A percentile compares a stretch with the other conserved stretches of the same genome.
These are phyloP conservation scores for Diplolepis rosae DNA, from an alignment of 2,888 invertebrate genomes.

Conservation along the genomic window DNA sequence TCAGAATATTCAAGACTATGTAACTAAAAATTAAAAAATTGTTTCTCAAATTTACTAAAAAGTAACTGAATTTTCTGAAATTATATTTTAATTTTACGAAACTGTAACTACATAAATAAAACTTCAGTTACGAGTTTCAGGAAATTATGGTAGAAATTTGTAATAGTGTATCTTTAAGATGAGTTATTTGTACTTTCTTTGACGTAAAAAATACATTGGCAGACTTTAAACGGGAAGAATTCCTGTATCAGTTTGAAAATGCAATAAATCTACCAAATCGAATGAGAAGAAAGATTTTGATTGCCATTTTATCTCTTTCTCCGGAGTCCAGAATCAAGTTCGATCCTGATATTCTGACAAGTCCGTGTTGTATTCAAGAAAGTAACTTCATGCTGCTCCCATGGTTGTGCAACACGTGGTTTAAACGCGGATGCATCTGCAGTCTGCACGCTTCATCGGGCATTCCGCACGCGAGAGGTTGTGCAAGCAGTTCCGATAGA, in stretches of 20 bases:
- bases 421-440: slow-evolving; percentile 54
- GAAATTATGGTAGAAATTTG: too few species aligned
- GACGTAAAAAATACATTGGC: too few species aligned
- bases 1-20: too few species aligned
- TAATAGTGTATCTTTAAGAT: too few species aligned
- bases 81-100: too few species aligned
- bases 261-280: slow-evolving; percentile 1
- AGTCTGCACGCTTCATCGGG: slow-evolving; percentile 57
- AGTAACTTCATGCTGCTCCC: slow-evolving; percentile 56
- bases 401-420: slow-evolving; percentile 53
- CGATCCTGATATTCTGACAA: slow-evolving; percentile 60
- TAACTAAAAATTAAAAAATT: too few species aligned
- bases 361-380: slow-evolving; percentile 62
- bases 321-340: not conserved
- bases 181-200: too few species aligned
- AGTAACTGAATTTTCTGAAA: too few species aligned
- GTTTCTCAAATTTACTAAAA: too few species aligned
- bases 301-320: not conserved
- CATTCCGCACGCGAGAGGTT: slow-evolving; percentile 61
- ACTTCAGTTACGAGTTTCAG: too few species aligned
- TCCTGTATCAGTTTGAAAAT: not conserved
- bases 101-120: too few species aligned
- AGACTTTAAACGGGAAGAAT: too few species aligned
- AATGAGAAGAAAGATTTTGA: not conserved
- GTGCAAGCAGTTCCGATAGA: slow-evolving; percentile 48